Evolutionary conservation across 2,113 vertebrate species (phyloP), one percentile per base, ranked within the genome.

Genomic region (Rhinoderma darwinii): DNA sequence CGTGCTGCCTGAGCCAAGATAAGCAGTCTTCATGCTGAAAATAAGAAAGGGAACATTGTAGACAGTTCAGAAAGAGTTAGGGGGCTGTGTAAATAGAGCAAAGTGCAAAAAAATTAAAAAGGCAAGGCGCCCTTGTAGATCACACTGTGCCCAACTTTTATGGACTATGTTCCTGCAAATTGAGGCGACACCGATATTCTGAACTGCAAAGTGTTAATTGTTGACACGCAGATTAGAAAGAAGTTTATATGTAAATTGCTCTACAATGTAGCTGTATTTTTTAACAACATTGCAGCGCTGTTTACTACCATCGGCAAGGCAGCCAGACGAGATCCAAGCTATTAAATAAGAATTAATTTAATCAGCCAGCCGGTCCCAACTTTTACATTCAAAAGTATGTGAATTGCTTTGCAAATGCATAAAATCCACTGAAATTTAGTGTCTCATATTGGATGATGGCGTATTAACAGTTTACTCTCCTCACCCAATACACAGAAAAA

Each of bases 321-420:
- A 82, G 79, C 79, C 79, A 82, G 79, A 82, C n/a, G 79, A 82
- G 56, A 82, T 27, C 14, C 79, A 25, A 66, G 79, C 79, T 66
- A 82, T 82, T 82, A 82, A 82, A 82, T 82, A 82, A 82, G 79
- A 82, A 82, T 82, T 82, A 82, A 82, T 82, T 63, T 63, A 82
- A 82, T 63, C 79, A 63, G 79, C 56, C 79, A 82, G 79, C 37
- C 79, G 79, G 37, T 82, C 59, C 37, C 79, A 44, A 66, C 79
- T 82, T 61, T 80, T 80, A 80, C 54, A 59, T 61, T 80, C 78
- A 51, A 61, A 61, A 80, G 51, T 79, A 56, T 56, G 32, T 15
- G 76, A 56, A 79, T 79, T 12, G 76, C 51, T 59, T 61, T 80
- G 78, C 35, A 80, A 41, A 80, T 63, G 56, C 35, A 39, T 12